A percentile compares a stretch with the other conserved stretches of the same genome.
Evolutionary conservation across 1,140 invertebrate genomes (phyloP).

Genomic region (Eriosoma lanigerum): DNA sequence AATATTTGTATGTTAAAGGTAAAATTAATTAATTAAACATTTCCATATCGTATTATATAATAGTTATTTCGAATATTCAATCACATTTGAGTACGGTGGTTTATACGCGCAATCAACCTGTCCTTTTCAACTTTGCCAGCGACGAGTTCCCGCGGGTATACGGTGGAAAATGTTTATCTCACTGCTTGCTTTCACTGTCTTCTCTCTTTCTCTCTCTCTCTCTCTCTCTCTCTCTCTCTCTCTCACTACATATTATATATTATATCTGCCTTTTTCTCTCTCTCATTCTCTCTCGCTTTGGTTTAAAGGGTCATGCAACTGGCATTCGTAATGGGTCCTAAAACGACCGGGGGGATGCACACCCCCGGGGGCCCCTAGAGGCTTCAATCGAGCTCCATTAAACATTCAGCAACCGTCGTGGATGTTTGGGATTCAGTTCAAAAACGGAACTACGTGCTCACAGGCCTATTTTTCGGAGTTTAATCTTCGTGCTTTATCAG

Average conservation of each 20-base stretch:
- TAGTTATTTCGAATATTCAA: slow-evolving; percentile 11
- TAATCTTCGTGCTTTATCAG: slow-evolving; percentile 48
- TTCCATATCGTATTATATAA: neutral
- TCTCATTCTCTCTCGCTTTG: slow-evolving; percentile 9
- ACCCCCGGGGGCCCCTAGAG: slow-evolving; percentile 38
- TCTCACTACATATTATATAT: too few species aligned
- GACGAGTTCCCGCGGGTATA: slow-evolving; percentile 28
- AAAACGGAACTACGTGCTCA: slow-evolving; percentile 41
- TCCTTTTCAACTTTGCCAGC: slow-evolving; percentile 27
- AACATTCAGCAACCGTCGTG: slow-evolving; percentile 47
- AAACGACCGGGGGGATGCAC: slow-evolving; percentile 15
- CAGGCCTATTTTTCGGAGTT: slow-evolving; percentile 42
- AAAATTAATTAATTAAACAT: too few species aligned
- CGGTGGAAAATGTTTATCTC: slow-evolving; percentile 37
- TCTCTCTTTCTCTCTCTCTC: neutral
- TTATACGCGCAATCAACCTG: slow-evolving; percentile 10
- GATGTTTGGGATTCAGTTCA: slow-evolving; percentile 43
- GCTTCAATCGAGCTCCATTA: slow-evolving; percentile 46
- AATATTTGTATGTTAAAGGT: too few species aligned
- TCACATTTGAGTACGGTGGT: neutral
- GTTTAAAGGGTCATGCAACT: slow-evolving; percentile 42
- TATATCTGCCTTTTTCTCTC: neutral
- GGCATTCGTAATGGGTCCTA: slow-evolving; percentile 45
- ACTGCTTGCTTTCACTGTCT: neutral
- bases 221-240: neutral